Conservation (phyloP, 1,140 invertebrate species). For the Yoshiicerus persimilis region DNA sequence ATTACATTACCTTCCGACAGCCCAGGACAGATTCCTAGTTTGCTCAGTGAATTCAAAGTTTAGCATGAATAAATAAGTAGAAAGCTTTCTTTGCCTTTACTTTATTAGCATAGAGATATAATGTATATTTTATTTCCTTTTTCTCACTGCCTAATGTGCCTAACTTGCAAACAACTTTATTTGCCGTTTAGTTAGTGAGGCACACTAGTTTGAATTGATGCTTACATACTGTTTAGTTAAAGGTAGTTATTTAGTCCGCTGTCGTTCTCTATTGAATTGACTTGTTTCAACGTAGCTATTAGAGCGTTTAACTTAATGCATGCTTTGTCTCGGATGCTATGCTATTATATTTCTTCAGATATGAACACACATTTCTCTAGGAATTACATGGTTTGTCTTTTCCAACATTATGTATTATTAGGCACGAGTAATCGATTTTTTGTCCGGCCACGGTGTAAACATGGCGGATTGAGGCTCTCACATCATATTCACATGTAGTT, state of each 20-base stretch:
- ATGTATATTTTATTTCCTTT: neutral
- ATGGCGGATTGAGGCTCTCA: neutral
- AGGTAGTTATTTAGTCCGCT: neutral
- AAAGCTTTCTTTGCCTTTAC: neutral
- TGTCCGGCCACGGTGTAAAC: slow-evolving; percentile 5
- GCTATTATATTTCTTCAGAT: neutral
- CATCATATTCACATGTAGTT: neutral
- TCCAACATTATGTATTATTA: slow-evolving; percentile 13
- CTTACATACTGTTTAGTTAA: neutral
- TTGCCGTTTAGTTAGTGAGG: neutral
- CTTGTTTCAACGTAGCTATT: neutral
- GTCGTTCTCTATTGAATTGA: neutral
- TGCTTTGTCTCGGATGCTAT: neutral
- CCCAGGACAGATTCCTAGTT: neutral
- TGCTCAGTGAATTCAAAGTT: neutral
- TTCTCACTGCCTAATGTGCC: neutral
- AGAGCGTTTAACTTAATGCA: neutral
- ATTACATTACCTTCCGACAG: neutral
- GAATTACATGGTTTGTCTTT: slow-evolving; percentile 17
- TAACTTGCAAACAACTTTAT: neutral
- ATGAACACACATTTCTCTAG: neutral
- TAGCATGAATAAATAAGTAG: neutral
- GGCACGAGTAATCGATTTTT: slow-evolving; percentile 13
- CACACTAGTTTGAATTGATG: neutral
- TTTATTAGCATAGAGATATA: neutral